Percentiles rank a stretch among this genome's conserved stretches.
Evolutionary conservation across 2,113 vertebrate genomes (phyloP).

Genomic region (Suncus etruscus): DNA sequence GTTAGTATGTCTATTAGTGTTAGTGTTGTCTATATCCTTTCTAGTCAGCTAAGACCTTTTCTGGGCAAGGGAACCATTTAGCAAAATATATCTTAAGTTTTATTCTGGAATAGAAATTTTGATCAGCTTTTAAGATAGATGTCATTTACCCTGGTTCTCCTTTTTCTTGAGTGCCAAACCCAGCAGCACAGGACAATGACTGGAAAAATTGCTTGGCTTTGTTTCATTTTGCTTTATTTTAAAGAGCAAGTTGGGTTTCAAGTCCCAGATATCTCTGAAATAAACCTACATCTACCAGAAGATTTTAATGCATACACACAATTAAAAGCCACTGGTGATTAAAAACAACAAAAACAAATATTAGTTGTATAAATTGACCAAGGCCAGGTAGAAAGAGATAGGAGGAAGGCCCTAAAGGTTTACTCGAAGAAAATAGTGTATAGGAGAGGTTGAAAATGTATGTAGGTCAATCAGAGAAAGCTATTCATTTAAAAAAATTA

Average conservation of each 20-base stretch:
- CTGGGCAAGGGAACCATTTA: not conserved
- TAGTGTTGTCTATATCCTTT: not conserved
- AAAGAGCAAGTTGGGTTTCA: not conserved
- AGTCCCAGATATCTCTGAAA: not conserved
- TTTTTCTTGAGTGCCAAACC: not conserved
- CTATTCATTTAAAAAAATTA: slow-evolving; percentile 41
- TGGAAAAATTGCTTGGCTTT: not conserved
- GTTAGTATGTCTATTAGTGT: too few relatives aligned
- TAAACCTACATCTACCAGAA: not conserved
- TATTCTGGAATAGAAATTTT: not conserved
- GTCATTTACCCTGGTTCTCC: not conserved
- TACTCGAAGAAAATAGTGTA: too few relatives aligned
- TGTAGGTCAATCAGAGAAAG: slow-evolving; percentile 16
- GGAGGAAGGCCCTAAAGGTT: too few relatives aligned
- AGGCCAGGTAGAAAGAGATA: not conserved
- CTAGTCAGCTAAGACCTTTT: not conserved
- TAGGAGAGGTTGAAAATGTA: not conserved
- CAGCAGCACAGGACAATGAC: not conserved
- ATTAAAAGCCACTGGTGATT: not conserved
- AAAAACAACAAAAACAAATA: not conserved
- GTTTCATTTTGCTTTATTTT: not conserved
- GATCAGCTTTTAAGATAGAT: not conserved
- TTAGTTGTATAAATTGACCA: not conserved
- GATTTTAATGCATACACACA: not conserved
- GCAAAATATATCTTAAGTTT: not conserved